phyloP scores from a whole-genome alignment of 2,797 vertebrate genomes.

The Manis crassicaudata region DNA sequence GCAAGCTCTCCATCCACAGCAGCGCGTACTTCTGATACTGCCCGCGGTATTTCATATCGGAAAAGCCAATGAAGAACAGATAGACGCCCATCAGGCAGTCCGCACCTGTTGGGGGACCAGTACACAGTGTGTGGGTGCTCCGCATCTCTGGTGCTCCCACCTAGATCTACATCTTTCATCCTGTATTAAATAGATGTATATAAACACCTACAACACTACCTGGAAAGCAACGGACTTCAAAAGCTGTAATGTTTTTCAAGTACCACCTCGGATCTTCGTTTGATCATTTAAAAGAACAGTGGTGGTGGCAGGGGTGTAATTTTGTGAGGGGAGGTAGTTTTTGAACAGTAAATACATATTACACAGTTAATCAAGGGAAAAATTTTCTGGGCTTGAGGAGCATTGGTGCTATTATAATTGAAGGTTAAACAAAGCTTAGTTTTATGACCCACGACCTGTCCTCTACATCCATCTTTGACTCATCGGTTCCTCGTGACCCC shows the following conservation, averaged over 20 bases:
- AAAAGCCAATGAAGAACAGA: constrained; percentile 89
- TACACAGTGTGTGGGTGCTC: neutral
- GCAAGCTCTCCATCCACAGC: constrained; percentile 90
- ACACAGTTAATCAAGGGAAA: neutral
- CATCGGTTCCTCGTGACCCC: neutral
- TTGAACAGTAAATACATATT: neutral
- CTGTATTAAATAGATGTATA: neutral
- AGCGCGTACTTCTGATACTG: constrained; percentile 91
- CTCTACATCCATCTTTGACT: neutral
- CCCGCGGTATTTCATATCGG: constrained; percentile 89
- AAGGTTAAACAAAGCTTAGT: constrained; percentile 12
- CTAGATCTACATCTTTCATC: neutral
- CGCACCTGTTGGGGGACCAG: constrained; percentile 84
- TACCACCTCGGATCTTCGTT: neutral
- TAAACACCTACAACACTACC: neutral
- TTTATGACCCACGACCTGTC: constrained; percentile 10
- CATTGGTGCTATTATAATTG: neutral
- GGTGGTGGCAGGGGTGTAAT: neutral
- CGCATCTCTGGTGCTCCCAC: neutral
- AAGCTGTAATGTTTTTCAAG: neutral
- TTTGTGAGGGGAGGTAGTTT: neutral
- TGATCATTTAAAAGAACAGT: neutral
- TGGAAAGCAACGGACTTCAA: neutral
- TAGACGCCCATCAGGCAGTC: constrained; percentile 92
- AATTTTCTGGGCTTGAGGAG: neutral